A percentile compares a stretch with the other conserved stretches of the same genome.
Evolutionary conservation across 1,140 invertebrate species (phyloP).

Genomic region (Platorchestia sp.): DNA sequence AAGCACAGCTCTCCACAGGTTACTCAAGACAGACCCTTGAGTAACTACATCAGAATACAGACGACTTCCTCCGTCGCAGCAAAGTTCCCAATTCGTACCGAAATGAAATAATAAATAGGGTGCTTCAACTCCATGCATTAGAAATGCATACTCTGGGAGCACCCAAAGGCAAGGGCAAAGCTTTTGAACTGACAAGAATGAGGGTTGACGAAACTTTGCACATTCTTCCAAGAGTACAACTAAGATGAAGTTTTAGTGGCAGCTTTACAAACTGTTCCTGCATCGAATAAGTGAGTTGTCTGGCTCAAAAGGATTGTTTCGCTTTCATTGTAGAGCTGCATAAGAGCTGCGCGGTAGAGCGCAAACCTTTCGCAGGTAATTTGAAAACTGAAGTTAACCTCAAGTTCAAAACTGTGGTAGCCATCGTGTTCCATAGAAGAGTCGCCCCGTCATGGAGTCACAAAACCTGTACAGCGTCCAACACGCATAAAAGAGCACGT

Average conservation of each 20-base stretch:
- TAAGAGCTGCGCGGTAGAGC: background rate
- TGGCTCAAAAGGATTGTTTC: no score
- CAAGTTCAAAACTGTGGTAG: background rate
- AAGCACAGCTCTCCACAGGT: background rate
- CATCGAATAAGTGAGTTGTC: background rate
- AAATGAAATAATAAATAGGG: conserved; percentile 24
- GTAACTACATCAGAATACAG: conserved; percentile 28
- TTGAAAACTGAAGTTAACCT: background rate
- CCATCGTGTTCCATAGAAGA: background rate
- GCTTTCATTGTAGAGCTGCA: background rate
- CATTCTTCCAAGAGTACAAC: background rate
- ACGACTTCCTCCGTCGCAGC: background rate
- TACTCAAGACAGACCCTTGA: background rate
- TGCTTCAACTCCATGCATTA: background rate
- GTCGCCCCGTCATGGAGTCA: background rate
- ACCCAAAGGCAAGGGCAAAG: background rate
- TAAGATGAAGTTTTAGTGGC: background rate
- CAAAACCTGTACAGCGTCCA: conserved; percentile 8
- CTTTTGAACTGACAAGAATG: background rate
- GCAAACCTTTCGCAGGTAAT: background rate
- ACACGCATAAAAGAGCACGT: background rate
- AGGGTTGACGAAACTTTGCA: background rate
- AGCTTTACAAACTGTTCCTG: background rate
- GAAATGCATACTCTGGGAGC: conserved; percentile 7
- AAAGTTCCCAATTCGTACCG: conserved; percentile 10